Evolutionary conservation across 2,113 vertebrate species (phyloP), one percentile per base, ranked within the genome.

Genomic region (Platanista minor): DNA sequence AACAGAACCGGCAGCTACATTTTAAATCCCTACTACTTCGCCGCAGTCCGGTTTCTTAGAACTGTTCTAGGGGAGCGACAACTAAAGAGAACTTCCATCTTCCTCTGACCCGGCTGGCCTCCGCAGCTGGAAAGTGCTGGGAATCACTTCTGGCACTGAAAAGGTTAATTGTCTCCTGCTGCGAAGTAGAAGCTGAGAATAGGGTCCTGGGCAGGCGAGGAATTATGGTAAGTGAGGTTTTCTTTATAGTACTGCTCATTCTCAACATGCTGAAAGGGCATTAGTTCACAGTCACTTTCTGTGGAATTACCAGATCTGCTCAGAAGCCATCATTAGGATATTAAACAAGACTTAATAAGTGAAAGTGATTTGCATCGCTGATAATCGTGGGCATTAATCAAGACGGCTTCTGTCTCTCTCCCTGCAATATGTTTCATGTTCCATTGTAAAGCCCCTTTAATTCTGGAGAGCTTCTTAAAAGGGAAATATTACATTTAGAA

Each of bases 301-400:
- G 97, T 98, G 98, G 99, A 99, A 99, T 99, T 99, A 99, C 99
- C 99, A 99, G 99, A 99, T 99, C 99, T 99, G 99, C 99, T 99
- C 99, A 98, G 99, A 99, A 99, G 99, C 98, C 99, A 99, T 99
- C 99, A 99, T 99, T 99, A 99, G 99, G 99, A 99, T 99, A 99
- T 99, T 99, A 99, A 99, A 99, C 99, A 99, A 99, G 99, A 99
- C 99, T 99, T 99, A 99, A 99, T 99, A 99, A 99, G 99, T 99
- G 99, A 99, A 99, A 99, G 99, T 99, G 99, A 99, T 99, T 99
- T 99, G 99, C 99, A 99, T 99, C 97, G 97, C 99, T 99, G 99
- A 99, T 99, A 99, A 99, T 99, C 99, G 98, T 98, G 98, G 83
- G 98, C 99, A 99, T 99, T 99, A 99, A 99, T 99, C 99, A 99